Evolutionary conservation across 2,888 invertebrate species (phyloP), one percentile per base, ranked within the genome.

Genomic region (Netelia virgata): DNA sequence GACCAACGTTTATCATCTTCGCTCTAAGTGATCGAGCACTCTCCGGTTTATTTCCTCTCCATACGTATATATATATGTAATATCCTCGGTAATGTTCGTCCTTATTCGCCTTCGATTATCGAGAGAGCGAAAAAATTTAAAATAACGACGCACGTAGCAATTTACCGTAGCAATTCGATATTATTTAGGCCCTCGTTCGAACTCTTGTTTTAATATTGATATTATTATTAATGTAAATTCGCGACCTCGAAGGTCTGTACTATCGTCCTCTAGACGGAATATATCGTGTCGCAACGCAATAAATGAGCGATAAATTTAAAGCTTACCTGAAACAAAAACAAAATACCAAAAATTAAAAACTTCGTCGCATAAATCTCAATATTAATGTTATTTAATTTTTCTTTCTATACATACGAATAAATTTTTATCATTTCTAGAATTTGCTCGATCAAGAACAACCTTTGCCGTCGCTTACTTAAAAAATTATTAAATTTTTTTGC

Each of bases 1-100:
- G 47, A 53, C 69, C 18, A 61, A 55, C 68, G 50, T 79, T 83
- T 83, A 83, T 75, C 83, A 75, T 59, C 41, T 57, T 64, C 57
- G 41, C 50, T 75, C 79, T 83, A 83, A 83, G 68, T 75, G 75
- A 75, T 16, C 64, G 63, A 43, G 63, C 43, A 59, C 75, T 10
- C 53, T 63, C 28, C 75, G 64, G 68, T 80, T 80, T 63, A 57
- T 69, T 16, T 69, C 10, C 69, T 69, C 74, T 75, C 61, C 20
- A 23, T 41, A 57, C 61, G 2, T 28, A 28, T 50, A 50, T 50
- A 50, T 50, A 50, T 14, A 50, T 50, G 3, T 50, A 14, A 14
- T 55, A 16, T 55, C 18, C 16, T 55, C 55, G 14, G 70, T 70
- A 18, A 72, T 69, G n/a, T 43, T 79, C 36, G 64, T 50, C 64